These are phyloP conservation scores for Halyomorpha halys DNA, from an alignment of 1,140 invertebrate genomes.

Conservation along the genomic window DNA sequence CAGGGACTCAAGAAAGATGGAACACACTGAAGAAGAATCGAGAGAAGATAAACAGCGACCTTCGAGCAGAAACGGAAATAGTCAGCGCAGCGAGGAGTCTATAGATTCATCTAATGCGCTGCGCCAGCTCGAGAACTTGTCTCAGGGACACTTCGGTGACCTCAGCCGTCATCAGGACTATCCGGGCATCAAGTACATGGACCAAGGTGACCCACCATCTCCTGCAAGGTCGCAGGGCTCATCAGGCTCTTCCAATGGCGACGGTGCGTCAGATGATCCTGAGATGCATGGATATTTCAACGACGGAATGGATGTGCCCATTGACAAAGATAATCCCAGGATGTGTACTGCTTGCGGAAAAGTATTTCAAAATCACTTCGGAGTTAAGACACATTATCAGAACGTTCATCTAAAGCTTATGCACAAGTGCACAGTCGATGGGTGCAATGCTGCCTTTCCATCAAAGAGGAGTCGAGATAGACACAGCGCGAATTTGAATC, in stretches of 20 bases:
- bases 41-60: slow-evolving; percentile 28
- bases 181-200: slow-evolving; percentile 38
- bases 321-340: slow-evolving; percentile 70
- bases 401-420: slow-evolving; percentile 92
- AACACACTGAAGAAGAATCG: slow-evolving; percentile 32
- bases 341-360: slow-evolving; percentile 87
- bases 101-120: slow-evolving; percentile 47
- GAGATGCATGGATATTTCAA: slow-evolving; percentile 58
- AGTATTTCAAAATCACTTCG: slow-evolving; percentile 88
- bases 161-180: slow-evolving; percentile 38
- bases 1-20: slow-evolving; percentile 23
- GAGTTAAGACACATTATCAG: slow-evolving; percentile 91
- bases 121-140: slow-evolving; percentile 66
- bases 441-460: slow-evolving; percentile 93
- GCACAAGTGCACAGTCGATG: slow-evolving; percentile 91
- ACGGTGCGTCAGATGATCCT: slow-evolving; percentile 44
- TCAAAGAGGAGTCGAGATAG: slow-evolving; percentile 86
- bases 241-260: slow-evolving; percentile 45
- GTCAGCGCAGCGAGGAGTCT: slow-evolving; percentile 25
- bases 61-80: slow-evolving; percentile 19
- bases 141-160: slow-evolving; percentile 60
- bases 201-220: slow-evolving; percentile 39
- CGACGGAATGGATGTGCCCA: slow-evolving; percentile 67
- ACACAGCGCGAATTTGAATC: slow-evolving; percentile 83
- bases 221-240: slow-evolving; percentile 43